phyloP scores from a whole-genome alignment of 2,888 invertebrate species.

The Melanotus villosus region DNA sequence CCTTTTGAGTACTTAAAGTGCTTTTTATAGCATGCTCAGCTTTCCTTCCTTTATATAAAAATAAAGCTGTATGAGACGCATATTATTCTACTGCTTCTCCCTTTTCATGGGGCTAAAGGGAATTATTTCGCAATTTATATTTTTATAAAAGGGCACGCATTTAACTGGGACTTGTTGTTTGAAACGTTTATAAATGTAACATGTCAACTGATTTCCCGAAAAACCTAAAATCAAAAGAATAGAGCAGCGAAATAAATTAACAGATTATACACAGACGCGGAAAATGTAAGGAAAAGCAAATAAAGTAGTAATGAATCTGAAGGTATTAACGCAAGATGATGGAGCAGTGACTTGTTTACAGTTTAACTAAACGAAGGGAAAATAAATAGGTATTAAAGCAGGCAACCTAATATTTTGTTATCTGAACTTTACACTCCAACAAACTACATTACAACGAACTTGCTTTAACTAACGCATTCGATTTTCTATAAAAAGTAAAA shows the following conservation, averaged over 20 bases:
- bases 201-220: too few species aligned
- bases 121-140: background rate
- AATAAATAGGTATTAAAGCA: too few species aligned
- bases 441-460: too few species aligned
- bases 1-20: constrained; percentile 6
- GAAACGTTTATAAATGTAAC: too few species aligned
- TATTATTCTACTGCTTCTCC: background rate
- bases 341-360: too few species aligned
- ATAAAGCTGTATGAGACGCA: background rate
- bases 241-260: background rate
- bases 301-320: constrained; percentile 10
- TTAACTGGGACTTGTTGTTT: too few species aligned
- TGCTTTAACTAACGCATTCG: too few species aligned
- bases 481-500: too few species aligned
- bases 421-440: too few species aligned
- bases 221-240: too few species aligned
- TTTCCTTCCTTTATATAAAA: background rate
- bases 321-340: background rate
- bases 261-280: background rate
- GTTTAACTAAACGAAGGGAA: too few species aligned
- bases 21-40: constrained; percentile 2
- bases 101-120: background rate
- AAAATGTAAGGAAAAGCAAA: constrained; percentile 1
- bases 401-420: too few species aligned
- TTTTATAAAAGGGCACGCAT: background rate